phyloP scores from a whole-genome alignment of 2,888 invertebrate species.

The Silvanus unidentatus region DNA sequence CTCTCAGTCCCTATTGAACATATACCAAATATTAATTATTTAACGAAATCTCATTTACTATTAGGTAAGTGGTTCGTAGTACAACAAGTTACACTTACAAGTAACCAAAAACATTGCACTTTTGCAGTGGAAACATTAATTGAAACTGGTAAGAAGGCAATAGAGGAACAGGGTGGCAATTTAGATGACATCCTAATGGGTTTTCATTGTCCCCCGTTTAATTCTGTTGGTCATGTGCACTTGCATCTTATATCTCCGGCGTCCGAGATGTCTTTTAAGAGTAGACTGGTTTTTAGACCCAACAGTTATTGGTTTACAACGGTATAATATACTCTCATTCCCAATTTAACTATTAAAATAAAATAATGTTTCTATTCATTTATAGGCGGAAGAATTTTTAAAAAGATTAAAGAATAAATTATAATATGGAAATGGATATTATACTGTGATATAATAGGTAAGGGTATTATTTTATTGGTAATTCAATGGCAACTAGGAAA shows the following conservation, averaged over 20 bases:
- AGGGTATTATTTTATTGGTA: no score
- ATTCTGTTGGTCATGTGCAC: slow-evolving; percentile 75
- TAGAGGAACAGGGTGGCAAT: slow-evolving; percentile 49
- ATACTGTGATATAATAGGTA: no score
- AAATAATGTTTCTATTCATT: slow-evolving; percentile 3
- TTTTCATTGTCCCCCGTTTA: slow-evolving; percentile 90
- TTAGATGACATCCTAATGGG: slow-evolving; percentile 54
- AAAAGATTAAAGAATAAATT: slow-evolving; percentile 15
- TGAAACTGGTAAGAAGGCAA: slow-evolving; percentile 48
- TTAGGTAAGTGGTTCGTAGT: slow-evolving; percentile 55
- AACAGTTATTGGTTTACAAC: slow-evolving; percentile 77
- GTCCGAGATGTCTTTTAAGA: slow-evolving; percentile 63
- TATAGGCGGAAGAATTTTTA: slow-evolving; percentile 8
- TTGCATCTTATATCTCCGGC: slow-evolving; percentile 79
- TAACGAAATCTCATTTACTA: slow-evolving; percentile 60
- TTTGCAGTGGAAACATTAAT: slow-evolving; percentile 62
- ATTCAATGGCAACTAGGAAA: no score
- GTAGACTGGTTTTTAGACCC: slow-evolving; percentile 63
- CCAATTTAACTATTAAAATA: no score
- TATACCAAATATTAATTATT: slow-evolving; percentile 65
- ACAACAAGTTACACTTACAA: neutral
- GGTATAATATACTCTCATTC: no score
- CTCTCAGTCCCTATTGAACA: slow-evolving; percentile 74
- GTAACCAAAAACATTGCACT: slow-evolving; percentile 1
- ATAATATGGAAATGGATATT: no score